Percentiles rank a stretch among this genome's conserved stretches.
phyloP scores from a whole-genome alignment of 2,113 vertebrate species.

The Tichodroma muraria region DNA sequence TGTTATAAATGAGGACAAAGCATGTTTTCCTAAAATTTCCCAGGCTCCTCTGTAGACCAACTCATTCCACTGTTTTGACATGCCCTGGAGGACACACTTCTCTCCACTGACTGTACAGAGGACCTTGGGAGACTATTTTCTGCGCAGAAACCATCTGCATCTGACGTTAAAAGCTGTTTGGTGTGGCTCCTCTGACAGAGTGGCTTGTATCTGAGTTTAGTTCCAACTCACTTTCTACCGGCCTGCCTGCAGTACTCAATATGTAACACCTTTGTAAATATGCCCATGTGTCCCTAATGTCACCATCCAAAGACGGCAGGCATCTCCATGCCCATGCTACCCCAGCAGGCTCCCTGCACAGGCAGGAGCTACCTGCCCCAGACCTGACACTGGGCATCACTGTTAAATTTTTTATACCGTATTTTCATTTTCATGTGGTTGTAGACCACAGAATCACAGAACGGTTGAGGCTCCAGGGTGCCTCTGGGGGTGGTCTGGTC shows the following conservation, averaged over 20 bases:
- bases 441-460: no score
- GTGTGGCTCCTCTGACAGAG: not conserved
- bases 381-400: accelerated
- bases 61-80: not conserved
- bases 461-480: accelerated
- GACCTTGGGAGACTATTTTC: not conserved
- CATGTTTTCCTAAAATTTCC: not conserved
- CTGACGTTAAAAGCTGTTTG: not conserved
- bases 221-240: not conserved
- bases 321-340: not conserved
- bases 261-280: not conserved
- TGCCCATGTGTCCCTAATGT: not conserved
- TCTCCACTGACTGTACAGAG: not conserved
- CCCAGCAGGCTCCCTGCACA: not conserved
- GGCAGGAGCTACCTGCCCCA: not conserved
- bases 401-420: not conserved
- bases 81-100: not conserved
- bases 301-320: not conserved
- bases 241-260: not conserved
- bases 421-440: not conserved
- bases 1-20: not conserved
- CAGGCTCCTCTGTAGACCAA: not conserved
- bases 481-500: not conserved
- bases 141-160: not conserved
- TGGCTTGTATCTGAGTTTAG: not conserved